Percentiles rank a stretch among this genome's conserved stretches.
These are phyloP conservation scores for Hapalemur alaotrensis DNA, from an alignment of 2,797 vertebrate species.

Conservation along the genomic window DNA sequence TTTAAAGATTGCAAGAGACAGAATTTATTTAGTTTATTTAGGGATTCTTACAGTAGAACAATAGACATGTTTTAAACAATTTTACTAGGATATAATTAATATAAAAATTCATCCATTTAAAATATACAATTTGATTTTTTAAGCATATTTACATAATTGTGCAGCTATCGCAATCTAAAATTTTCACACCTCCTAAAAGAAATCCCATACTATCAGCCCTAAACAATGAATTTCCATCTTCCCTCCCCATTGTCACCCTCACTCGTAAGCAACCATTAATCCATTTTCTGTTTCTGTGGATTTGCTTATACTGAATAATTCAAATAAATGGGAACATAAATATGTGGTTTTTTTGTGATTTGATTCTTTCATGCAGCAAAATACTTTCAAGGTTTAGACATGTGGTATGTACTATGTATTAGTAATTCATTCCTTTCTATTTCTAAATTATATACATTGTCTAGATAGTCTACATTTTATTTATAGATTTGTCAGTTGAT, in stretches of 20 bases:
- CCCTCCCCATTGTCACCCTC: accelerated
- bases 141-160: neutral
- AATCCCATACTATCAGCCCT: neutral
- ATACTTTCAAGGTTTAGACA: neutral
- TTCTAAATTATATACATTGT: neutral
- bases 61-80: neutral
- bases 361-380: neutral
- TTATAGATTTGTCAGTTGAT: neutral
- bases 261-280: neutral
- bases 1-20: neutral
- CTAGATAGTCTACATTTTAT: neutral
- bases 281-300: neutral
- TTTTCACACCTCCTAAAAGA: neutral
- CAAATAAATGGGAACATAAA: neutral
- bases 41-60: neutral
- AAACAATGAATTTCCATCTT: neutral
- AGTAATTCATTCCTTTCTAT: neutral
- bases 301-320: slow-evolving; percentile 14
- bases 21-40: neutral
- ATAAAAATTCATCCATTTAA: neutral
- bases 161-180: neutral
- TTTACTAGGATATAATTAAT: neutral
- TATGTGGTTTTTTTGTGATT: neutral
- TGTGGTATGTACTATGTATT: neutral
- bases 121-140: neutral